Evolutionary conservation across 2,113 vertebrate species (phyloP).

Genomic region (Bubo bubo): DNA sequence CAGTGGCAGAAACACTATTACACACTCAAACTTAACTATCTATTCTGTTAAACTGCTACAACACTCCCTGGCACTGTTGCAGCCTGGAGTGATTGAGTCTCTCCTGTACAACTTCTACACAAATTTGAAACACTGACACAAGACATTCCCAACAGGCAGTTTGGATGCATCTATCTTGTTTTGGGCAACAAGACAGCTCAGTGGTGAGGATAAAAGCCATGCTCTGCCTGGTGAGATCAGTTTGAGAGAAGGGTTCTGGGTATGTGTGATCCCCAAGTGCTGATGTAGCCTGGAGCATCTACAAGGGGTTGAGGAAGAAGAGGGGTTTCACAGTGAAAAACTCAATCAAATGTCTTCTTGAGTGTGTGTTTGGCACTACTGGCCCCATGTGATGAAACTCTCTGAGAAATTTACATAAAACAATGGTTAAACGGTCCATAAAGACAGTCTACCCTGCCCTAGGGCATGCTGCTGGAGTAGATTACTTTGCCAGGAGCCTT

Average conservation of each 20-base stretch:
- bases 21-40: not conserved
- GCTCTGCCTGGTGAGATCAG: not conserved
- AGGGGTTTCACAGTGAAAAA: not conserved
- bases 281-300: not conserved
- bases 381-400: not conserved
- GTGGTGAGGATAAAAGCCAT: not conserved
- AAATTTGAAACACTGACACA: not conserved
- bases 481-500: not conserved
- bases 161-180: not conserved
- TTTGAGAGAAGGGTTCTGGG: too few species aligned
- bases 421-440: not conserved
- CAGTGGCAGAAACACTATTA: not conserved
- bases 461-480: not conserved
- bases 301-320: not conserved
- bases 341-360: not conserved
- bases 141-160: not conserved
- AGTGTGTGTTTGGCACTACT: not conserved
- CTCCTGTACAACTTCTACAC: not conserved
- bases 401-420: not conserved
- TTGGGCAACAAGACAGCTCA: not conserved
- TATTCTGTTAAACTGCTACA: not conserved
- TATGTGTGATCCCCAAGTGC: not conserved
- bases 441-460: not conserved
- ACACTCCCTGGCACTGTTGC: not conserved
- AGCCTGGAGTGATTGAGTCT: not conserved